Evolutionary conservation across 2,797 vertebrate species (phyloP).

Genomic region (Poeciliopsis gracilis): DNA sequence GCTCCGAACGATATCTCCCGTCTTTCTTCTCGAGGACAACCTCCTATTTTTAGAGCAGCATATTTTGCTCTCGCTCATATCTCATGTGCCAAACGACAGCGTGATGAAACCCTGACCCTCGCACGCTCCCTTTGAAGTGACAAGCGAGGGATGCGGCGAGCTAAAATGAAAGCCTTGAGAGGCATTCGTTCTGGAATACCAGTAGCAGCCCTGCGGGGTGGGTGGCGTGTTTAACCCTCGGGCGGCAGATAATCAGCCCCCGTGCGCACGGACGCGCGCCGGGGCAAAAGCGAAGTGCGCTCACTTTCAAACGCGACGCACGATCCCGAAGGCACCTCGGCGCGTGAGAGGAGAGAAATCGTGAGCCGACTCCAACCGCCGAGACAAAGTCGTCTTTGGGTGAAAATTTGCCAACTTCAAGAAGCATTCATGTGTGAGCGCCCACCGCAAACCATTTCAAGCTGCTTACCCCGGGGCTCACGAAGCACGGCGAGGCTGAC

Average conservation of each 20-base stretch:
- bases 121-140: conserved; percentile 73
- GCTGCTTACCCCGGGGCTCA: background rate
- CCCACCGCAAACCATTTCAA: background rate
- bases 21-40: conserved; percentile 57
- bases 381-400: conserved; percentile 5
- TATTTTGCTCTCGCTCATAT: conserved; percentile 52
- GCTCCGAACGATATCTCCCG: conserved; percentile 53
- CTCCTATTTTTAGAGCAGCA: conserved; percentile 74
- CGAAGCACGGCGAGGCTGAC: background rate
- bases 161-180: conserved; percentile 68
- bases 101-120: conserved; percentile 66
- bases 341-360: background rate
- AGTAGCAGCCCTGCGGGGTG: conserved; percentile 39
- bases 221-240: conserved; percentile 20
- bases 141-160: conserved; percentile 67
- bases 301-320: conserved; percentile 1
- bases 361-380: conserved; percentile 4
- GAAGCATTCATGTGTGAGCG: background rate
- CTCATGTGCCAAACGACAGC: conserved; percentile 52
- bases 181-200: conserved; percentile 59
- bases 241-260: conserved; percentile 35
- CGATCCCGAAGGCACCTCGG: background rate
- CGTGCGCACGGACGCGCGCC: conserved; percentile 20
- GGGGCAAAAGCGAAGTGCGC: background rate
- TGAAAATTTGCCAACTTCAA: conserved; percentile 15